phyloP scores from a whole-genome alignment of 1,140 invertebrate genomes.

The Micrasema minimum region DNA sequence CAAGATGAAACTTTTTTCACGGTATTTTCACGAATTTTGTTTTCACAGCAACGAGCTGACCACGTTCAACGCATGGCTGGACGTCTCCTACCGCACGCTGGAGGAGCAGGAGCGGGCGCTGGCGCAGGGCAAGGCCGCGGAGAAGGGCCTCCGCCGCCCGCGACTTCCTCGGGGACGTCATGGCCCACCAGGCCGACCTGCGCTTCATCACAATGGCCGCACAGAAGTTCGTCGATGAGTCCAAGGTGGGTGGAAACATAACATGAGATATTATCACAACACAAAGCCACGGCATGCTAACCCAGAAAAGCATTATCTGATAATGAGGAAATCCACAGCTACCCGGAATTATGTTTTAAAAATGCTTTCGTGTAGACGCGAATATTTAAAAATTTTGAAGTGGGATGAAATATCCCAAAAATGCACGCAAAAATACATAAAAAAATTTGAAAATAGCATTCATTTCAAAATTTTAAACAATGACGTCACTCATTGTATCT shows the following conservation, averaged over 20 bases:
- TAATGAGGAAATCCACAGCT: too few relatives aligned
- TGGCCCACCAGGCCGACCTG: constrained; percentile 93
- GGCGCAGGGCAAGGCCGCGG: constrained; percentile 78
- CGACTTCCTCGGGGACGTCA: constrained; percentile 93
- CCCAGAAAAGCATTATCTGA: too few relatives aligned
- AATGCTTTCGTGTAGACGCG: too few relatives aligned
- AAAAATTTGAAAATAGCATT: too few relatives aligned
- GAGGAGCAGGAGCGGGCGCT: constrained; percentile 89
- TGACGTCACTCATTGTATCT: too few relatives aligned
- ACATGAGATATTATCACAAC: constrained; percentile 28
- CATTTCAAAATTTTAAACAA: too few relatives aligned
- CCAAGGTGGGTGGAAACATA: constrained; percentile 70
- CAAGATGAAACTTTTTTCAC: too few relatives aligned
- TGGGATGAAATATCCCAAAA: too few relatives aligned
- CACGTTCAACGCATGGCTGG: constrained; percentile 87
- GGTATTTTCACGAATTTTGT: constrained; percentile 41
- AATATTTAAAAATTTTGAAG: too few relatives aligned
- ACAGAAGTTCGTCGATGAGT: constrained; percentile 94
- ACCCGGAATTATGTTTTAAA: too few relatives aligned
- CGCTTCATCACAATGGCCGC: constrained; percentile 94
- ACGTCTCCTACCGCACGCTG: constrained; percentile 79
- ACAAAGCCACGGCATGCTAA: not conserved
- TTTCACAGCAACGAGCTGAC: constrained; percentile 78
- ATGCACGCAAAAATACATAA: too few relatives aligned
- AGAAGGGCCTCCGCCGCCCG: constrained; percentile 80